Evolutionary conservation across 2,113 vertebrate species (phyloP).

Genomic region (Nycticebus coucang): DNA sequence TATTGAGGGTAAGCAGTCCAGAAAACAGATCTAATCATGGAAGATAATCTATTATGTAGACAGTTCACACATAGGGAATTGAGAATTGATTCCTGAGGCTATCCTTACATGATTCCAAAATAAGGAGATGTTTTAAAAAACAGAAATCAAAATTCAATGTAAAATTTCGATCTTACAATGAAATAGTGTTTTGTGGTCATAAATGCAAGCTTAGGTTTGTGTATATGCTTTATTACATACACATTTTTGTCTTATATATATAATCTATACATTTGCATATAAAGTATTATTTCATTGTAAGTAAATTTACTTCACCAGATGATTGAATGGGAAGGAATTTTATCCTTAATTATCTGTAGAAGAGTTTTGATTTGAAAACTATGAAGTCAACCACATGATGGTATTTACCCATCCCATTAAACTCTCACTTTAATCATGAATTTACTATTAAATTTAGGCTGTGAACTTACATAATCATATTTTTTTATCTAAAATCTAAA

Average conservation of each 20-base stretch:
- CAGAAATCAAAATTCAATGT: background rate
- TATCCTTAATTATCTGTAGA: background rate
- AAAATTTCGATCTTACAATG: constrained; percentile 1
- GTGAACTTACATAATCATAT: background rate
- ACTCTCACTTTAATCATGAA: background rate
- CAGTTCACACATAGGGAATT: background rate
- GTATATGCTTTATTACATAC: background rate
- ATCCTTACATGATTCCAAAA: background rate
- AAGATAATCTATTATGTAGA: background rate
- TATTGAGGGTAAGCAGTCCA: background rate
- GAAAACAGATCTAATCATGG: background rate
- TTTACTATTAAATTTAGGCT: background rate
- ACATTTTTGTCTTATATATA: background rate
- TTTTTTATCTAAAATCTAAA: constrained; percentile 15
- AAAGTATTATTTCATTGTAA: background rate
- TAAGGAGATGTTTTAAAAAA: background rate
- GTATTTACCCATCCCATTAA: background rate
- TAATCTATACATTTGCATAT: background rate
- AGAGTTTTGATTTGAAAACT: background rate
- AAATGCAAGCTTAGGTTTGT: background rate
- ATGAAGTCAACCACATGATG: background rate
- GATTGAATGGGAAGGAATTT: background rate
- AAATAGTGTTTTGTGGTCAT: background rate
- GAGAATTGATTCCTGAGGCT: background rate
- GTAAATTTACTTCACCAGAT: background rate